phyloP scores from a whole-genome alignment of 2,888 invertebrate species.

The Pterobdella sp. region DNA sequence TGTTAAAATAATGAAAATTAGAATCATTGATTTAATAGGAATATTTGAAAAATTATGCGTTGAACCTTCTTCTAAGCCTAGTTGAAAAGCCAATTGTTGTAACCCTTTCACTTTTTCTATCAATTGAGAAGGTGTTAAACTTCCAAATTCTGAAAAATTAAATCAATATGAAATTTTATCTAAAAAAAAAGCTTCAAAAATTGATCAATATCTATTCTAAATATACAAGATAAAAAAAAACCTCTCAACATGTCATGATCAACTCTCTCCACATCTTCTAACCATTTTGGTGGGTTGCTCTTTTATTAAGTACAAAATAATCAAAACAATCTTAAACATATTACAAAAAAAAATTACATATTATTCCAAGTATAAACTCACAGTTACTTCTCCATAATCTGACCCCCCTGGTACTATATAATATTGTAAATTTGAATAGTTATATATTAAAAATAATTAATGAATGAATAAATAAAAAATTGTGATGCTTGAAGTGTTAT shows the following conservation, averaged over 20 bases:
- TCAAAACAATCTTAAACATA: neutral
- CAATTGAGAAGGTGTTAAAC: constrained; percentile 69
- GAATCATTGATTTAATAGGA: neutral
- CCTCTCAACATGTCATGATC: constrained; percentile 52
- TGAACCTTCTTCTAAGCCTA: constrained; percentile 74
- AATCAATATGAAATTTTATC: neutral
- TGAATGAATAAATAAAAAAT: too few species aligned
- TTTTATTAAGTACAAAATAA: constrained; percentile 9
- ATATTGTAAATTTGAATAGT: too few species aligned
- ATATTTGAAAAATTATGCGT: neutral
- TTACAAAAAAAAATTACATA: neutral
- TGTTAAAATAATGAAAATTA: neutral
- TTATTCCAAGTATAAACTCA: constrained; percentile 37
- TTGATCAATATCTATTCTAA: neutral
- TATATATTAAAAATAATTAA: too few species aligned
- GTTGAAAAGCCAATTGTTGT: constrained; percentile 84
- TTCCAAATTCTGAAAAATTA: constrained; percentile 45
- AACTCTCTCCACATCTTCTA: constrained; percentile 51
- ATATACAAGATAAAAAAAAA: constrained; percentile 33
- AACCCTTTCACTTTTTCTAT: constrained; percentile 86
- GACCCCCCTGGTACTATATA: constrained; percentile 78
- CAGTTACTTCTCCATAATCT: constrained; percentile 59
- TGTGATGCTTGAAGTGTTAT: too few species aligned
- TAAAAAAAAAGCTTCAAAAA: neutral
- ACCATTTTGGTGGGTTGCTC: constrained; percentile 44